Evolutionary conservation across 2,888 invertebrate species (phyloP).

Genomic region (Acanthococcus lagerstroemiae): DNA sequence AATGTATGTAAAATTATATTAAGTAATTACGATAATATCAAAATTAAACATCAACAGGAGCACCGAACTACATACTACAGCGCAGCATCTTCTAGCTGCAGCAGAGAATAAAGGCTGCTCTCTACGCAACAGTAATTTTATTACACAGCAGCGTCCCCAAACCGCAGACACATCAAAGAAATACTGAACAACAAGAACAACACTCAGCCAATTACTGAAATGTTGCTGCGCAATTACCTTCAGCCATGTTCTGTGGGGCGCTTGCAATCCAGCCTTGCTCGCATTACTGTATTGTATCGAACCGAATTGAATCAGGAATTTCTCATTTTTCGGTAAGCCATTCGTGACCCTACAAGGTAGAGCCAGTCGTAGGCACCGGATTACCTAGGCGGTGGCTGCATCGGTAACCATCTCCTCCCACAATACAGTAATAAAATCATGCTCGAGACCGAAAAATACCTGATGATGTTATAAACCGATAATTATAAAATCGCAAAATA

Average conservation of each 20-base stretch:
- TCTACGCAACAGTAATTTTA: conserved; percentile 25
- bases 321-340: neutral
- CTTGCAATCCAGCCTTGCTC: neutral
- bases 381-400: conserved; percentile 16
- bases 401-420: conserved; percentile 24
- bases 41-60: conserved; percentile 30
- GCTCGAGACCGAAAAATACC: conserved; percentile 19
- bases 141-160: conserved; percentile 26
- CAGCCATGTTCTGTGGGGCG: neutral
- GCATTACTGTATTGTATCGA: neutral
- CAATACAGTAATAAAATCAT: conserved; percentile 27
- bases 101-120: conserved; percentile 29
- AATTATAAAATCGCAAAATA: neutral
- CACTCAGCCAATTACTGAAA: conserved; percentile 22
- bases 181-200: conserved; percentile 29
- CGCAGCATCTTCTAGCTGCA: conserved; percentile 29
- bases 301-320: too few relatives aligned
- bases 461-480: conserved; percentile 5
- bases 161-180: conserved; percentile 30
- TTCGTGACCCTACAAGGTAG: neutral
- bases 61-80: conserved; percentile 30
- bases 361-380: neutral
- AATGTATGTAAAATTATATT: conserved; percentile 22
- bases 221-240: conserved; percentile 28
- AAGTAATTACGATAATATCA: conserved; percentile 18